Evolutionary conservation across 2,797 vertebrate genomes (phyloP).

Genomic region (Tiaroga cobitis): DNA sequence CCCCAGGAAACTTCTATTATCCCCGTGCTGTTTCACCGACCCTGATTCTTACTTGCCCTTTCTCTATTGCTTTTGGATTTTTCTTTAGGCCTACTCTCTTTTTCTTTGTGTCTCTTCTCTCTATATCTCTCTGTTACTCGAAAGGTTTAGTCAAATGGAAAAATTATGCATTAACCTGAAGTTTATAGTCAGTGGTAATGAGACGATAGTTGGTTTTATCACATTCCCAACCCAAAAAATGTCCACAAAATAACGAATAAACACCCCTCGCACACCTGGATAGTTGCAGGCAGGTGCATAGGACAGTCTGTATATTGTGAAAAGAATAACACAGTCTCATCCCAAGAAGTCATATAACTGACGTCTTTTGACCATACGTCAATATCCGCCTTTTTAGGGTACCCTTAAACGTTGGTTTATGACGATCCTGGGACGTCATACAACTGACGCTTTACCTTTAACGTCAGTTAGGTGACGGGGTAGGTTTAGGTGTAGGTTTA

Average conservation of each 20-base stretch:
- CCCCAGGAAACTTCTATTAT: slow-evolving; percentile 72
- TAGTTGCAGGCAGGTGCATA: not conserved
- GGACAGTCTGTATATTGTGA: not conserved
- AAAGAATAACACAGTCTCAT: no score
- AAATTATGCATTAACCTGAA: slow-evolving; percentile 31
- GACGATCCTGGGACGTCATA: no score
- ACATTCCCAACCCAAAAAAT: not conserved
- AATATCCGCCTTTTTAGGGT: no score
- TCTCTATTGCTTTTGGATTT: slow-evolving; percentile 38
- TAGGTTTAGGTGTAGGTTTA: no score
- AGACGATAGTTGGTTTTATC: not conserved
- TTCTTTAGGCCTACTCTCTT: slow-evolving; percentile 53
- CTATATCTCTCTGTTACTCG: slow-evolving; percentile 12
- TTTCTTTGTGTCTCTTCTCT: slow-evolving; percentile 13
- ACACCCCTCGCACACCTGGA: not conserved
- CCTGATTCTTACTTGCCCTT: slow-evolving; percentile 57
- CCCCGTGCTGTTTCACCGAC: slow-evolving; percentile 62
- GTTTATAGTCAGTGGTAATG: slow-evolving; percentile 43
- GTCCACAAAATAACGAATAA: not conserved
- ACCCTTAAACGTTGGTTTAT: no score
- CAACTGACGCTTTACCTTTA: no score
- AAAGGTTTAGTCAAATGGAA: slow-evolving; percentile 44
- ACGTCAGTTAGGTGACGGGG: no score
- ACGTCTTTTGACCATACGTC: no score
- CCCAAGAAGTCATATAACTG: no score